These are phyloP conservation scores for Todus mexicanus DNA, from an alignment of 2,797 vertebrate genomes.

Conservation along the genomic window DNA sequence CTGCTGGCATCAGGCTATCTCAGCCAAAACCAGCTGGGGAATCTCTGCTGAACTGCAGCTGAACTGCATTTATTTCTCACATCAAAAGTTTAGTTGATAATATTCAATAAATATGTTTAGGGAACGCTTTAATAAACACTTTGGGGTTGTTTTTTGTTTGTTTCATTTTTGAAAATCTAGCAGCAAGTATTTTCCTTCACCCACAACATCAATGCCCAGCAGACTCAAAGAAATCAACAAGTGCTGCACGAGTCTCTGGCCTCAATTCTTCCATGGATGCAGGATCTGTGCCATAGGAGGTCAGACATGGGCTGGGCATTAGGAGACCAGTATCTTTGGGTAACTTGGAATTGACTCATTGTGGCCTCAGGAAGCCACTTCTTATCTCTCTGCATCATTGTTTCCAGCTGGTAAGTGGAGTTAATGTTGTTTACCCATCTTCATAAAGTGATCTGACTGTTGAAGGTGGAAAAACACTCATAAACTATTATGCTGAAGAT, in stretches of 20 bases:
- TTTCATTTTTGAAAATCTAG: neutral
- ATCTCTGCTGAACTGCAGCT: neutral
- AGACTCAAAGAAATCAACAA: neutral
- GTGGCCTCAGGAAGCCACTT: neutral
- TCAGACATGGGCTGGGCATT: neutral
- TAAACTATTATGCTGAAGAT: neutral
- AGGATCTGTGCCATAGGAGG: neutral
- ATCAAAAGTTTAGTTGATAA: neutral
- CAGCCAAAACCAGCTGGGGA: neutral
- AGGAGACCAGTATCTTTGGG: neutral
- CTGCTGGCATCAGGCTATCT: neutral
- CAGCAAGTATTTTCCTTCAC: neutral
- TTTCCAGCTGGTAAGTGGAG: neutral
- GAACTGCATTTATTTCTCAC: neutral
- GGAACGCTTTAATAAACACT: neutral
- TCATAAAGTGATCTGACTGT: neutral
- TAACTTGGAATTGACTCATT: neutral
- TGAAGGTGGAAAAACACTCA: conserved; percentile 13
- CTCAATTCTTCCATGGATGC: neutral
- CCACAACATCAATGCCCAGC: rapidly evolving
- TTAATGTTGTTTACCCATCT: conserved; percentile 12
- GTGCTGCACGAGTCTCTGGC: neutral
- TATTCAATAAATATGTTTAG: neutral
- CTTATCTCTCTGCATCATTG: neutral
- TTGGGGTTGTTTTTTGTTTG: no score